Evolutionary conservation across 2,113 vertebrate species (phyloP), one percentile per base, ranked within the genome.

Genomic region (Hoplias malabaricus): DNA sequence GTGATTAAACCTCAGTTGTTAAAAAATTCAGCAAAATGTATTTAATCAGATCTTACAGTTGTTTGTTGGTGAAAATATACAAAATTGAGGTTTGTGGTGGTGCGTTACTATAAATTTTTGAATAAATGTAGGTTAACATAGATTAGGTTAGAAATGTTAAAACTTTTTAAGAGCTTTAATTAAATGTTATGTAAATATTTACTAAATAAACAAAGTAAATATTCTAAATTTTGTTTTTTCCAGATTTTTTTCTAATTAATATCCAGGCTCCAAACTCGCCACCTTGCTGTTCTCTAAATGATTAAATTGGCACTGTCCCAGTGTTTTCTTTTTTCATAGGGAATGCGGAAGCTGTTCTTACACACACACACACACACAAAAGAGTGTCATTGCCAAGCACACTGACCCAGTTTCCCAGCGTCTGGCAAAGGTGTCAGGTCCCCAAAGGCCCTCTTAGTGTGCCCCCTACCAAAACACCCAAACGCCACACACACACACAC

Each of bases 391-490:
- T 83, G 84, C 71, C 82, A 88, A 86, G 70, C 86, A 86, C 82
- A 86, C 80, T 87, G 85, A 88, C 88, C 77, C 80, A 88, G 42
- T 85, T 88, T 85, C 67, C 48, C 73, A 19, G 31, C 80, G 69
- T 78, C 48, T 82, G 77, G 62, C 84, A 86, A 80, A 72, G 65
- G 38, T 54, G 29, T 21, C 1, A 8, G 78, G 36, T 73, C 61
- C 46, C 46, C 36, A 27, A 46, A 62, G 70, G 34, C 33, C 50
- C 57, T 38, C 63, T 73, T 16, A 7, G 9, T 19, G 54, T n/a
- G 25, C 40, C 36, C 21, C 19, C 16, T 57, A 70, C 46, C 34
- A 43, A 33, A 40, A 46, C 46, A 46, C 38, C 66, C 56, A 42
- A 57, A 72, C 38, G 61, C n/a, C 65, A 33, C 56, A 61, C 23